These are phyloP conservation scores for Paramormyrops kingsleyae DNA, from an alignment of 2,113 vertebrate genomes.

Conservation along the genomic window DNA sequence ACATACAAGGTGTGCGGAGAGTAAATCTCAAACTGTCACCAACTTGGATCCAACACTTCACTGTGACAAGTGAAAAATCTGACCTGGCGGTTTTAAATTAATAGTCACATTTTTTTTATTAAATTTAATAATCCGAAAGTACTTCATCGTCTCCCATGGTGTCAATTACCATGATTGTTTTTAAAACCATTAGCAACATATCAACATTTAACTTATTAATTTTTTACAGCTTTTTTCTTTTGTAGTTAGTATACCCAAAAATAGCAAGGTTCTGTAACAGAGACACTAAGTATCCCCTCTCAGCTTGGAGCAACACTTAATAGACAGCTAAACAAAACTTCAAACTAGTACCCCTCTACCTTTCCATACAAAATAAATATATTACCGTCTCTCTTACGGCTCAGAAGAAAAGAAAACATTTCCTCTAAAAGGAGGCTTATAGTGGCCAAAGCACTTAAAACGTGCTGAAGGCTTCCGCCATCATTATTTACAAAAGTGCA, in stretches of 20 bases:
- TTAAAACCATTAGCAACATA: neutral
- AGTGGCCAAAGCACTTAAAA: neutral
- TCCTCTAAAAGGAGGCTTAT: neutral
- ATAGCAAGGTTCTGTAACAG: neutral
- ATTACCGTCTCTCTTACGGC: neutral
- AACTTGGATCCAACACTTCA: neutral
- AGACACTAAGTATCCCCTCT: neutral
- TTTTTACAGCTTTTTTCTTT: neutral
- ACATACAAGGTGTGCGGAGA: neutral
- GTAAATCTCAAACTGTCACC: neutral
- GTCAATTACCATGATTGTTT: neutral
- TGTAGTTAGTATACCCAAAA: neutral
- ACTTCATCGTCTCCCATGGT: neutral
- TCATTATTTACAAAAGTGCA: neutral
- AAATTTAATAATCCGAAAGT: neutral
- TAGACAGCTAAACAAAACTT: neutral
- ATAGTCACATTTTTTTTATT: neutral
- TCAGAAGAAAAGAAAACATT: neutral
- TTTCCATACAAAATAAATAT: neutral
- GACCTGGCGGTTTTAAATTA: neutral
- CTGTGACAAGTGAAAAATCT: neutral
- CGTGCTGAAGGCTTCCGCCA: neutral
- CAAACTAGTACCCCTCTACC: neutral
- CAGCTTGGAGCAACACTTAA: neutral
- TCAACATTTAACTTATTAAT: neutral